These are phyloP conservation scores for Myotis daubentonii DNA, from an alignment of 2,797 vertebrate genomes.

Conservation along the genomic window DNA sequence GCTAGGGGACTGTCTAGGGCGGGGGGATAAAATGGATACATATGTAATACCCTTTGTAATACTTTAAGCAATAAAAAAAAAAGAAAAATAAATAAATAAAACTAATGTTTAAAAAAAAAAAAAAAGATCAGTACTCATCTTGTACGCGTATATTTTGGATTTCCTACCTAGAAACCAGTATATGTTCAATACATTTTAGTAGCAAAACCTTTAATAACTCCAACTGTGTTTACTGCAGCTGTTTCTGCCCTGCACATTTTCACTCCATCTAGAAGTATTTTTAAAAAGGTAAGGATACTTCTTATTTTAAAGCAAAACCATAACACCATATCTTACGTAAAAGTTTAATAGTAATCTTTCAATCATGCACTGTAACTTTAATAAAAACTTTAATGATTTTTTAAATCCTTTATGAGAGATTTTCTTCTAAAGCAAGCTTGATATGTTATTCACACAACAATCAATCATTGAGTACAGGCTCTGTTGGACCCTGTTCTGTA, in stretches of 20 bases:
- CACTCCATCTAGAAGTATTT: background rate
- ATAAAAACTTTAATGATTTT: constrained; percentile 1
- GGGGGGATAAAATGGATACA: too few relatives aligned
- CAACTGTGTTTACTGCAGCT: background rate
- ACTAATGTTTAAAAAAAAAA: too few relatives aligned
- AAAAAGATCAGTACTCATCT: background rate
- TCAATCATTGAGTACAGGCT: background rate
- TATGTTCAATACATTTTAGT: background rate
- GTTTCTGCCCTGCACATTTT: background rate
- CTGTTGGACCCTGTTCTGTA: background rate
- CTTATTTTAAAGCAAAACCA: background rate
- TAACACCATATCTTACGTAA: background rate
- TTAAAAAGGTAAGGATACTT: background rate
- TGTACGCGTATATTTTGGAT: background rate
- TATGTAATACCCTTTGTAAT: too few relatives aligned
- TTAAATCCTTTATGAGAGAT: background rate
- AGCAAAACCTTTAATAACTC: background rate
- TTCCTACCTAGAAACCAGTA: background rate
- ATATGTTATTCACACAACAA: background rate
- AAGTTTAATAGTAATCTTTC: background rate
- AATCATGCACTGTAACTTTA: background rate
- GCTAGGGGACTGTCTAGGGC: too few relatives aligned
- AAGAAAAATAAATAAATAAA: too few relatives aligned
- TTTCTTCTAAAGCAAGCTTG: background rate
- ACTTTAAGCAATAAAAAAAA: too few relatives aligned